A percentile compares a stretch with the other conserved stretches of the same genome.
These are phyloP conservation scores for Drosophila barbarae DNA, from an alignment of 2,888 invertebrate species.

Conservation along the genomic window DNA sequence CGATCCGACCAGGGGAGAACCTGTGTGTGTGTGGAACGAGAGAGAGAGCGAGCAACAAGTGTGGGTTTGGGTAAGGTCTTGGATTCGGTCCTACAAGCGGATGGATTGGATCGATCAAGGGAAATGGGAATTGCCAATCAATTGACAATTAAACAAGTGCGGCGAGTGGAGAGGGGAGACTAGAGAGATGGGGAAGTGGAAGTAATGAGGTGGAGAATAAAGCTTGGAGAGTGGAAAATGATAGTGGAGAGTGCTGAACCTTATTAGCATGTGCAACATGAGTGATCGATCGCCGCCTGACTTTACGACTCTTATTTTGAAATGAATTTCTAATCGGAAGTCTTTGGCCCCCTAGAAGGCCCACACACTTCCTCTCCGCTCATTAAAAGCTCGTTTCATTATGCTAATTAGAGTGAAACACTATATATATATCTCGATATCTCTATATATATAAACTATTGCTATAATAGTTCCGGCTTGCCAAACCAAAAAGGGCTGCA, in stretches of 20 bases:
- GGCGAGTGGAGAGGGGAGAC: background rate
- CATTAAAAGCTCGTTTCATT: constrained; percentile 62
- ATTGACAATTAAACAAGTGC: constrained; percentile 27
- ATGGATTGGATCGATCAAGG: constrained; percentile 23
- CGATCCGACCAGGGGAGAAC: constrained; percentile 12
- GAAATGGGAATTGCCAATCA: constrained; percentile 39
- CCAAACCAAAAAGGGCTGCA: background rate
- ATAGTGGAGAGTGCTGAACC: background rate
- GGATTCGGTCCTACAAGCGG: constrained; percentile 3
- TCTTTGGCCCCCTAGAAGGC: constrained; percentile 25
- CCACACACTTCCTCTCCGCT: constrained; percentile 39
- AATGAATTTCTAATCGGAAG: constrained; percentile 56
- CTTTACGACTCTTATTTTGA: constrained; percentile 33
- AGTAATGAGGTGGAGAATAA: background rate
- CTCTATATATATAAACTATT: background rate
- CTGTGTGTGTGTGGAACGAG: background rate
- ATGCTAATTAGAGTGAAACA: constrained; percentile 19
- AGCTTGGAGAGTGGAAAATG: background rate
- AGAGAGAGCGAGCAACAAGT: constrained; percentile 6
- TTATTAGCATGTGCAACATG: constrained; percentile 43
- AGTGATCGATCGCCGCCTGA: background rate
- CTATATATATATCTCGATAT: constrained; percentile 1
- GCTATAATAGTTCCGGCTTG: constrained; percentile 18
- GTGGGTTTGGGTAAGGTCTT: background rate
- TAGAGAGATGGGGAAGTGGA: background rate